Evolutionary conservation across 2,113 vertebrate species (phyloP).

Genomic region (Talpa occidentalis): DNA sequence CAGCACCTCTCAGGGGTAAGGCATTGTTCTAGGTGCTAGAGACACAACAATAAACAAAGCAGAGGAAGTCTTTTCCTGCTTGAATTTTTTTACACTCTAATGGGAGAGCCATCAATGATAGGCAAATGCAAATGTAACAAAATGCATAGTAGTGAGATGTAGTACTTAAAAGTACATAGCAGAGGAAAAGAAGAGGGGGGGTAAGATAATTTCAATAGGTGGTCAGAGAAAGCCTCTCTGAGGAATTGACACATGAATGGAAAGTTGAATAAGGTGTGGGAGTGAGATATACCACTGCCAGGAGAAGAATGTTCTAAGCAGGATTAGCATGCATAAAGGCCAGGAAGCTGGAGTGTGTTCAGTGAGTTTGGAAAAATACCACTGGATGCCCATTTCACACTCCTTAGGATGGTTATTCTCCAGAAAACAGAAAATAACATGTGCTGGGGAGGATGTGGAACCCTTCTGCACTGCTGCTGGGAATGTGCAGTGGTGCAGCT

Average conservation of each 20-base stretch:
- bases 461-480: neutral
- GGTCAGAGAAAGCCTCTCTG: neutral
- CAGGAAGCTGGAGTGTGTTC: neutral
- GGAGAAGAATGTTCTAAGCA: neutral
- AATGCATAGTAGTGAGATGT: neutral
- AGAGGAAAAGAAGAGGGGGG: neutral
- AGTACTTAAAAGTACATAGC: too few relatives aligned
- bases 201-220: neutral
- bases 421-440: neutral
- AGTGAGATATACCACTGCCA: neutral
- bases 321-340: neutral
- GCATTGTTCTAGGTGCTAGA: neutral
- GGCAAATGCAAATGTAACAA: neutral
- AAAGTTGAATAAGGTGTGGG: neutral
- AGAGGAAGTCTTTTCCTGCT: neutral
- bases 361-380: neutral
- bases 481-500: neutral
- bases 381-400: neutral
- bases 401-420: neutral
- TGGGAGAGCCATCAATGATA: neutral
- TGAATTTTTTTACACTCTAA: neutral
- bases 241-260: neutral
- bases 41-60: conserved; percentile 5
- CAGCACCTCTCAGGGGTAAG: neutral
- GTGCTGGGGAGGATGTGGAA: neutral